A percentile compares a stretch with the other conserved stretches of the same genome.
Conservation (phyloP, 1,140 invertebrate species). For the Drosophila sturtevanti region DNA sequence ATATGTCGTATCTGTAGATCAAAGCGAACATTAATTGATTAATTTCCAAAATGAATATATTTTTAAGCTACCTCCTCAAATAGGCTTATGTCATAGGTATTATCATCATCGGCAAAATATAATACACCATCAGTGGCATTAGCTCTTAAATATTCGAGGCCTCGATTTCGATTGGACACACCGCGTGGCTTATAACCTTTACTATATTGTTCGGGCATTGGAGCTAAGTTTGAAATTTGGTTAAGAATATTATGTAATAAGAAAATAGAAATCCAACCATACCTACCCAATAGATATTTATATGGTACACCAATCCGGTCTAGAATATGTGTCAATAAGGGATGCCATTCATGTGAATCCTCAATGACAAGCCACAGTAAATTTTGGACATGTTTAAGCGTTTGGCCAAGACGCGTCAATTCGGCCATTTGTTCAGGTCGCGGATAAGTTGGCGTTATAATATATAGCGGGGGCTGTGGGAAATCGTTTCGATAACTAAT, state of each 20-base stretch:
- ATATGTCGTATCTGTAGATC: conserved; percentile 89
- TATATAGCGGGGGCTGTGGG: conserved; percentile 85
- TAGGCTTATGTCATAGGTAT: conserved; percentile 94
- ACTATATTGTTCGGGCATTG: conserved; percentile 91
- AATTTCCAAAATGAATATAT: not conserved
- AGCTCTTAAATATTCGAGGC: conserved; percentile 91
- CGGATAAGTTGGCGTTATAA: conserved; percentile 95
- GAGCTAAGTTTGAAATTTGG: conserved; percentile 83
- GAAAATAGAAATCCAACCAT: no score
- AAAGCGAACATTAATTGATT: not conserved
- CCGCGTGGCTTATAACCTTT: conserved; percentile 92
- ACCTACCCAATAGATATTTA: conserved; percentile 88
- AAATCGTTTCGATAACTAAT: no score
- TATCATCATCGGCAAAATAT: conserved; percentile 99
- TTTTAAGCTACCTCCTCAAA: conserved; percentile 88
- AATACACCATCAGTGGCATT: conserved; percentile 91
- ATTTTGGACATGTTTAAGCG: conserved; percentile 92
- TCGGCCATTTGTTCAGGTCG: conserved; percentile 96
- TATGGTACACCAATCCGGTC: conserved; percentile 87
- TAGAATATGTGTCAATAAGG: conserved; percentile 87
- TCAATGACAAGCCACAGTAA: conserved; percentile 96
- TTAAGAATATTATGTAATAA: conserved; percentile 20
- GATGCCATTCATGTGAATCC: conserved; percentile 87
- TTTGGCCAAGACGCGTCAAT: conserved; percentile 93
- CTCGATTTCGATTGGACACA: conserved; percentile 95